Evolutionary conservation across 2,888 invertebrate species (phyloP), one percentile per base, ranked within the genome.

Genomic region (Scaptodrosophila latifasciaeformis): DNA sequence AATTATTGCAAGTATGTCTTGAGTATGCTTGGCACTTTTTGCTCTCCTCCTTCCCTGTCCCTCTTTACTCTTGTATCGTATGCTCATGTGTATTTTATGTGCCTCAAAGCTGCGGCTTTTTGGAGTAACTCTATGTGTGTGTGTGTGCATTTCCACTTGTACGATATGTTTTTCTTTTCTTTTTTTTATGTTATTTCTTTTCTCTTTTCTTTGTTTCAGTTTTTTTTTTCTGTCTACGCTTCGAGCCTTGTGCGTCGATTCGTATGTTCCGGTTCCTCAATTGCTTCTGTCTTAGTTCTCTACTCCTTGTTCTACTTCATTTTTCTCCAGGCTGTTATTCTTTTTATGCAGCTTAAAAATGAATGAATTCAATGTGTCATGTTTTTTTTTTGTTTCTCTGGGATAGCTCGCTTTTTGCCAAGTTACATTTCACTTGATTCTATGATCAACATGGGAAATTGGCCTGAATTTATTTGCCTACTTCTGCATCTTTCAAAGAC

Each of bases 1-100:
- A 74, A 72, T 75, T 74, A 74, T 74, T 75, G 72, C 75, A 75
- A 75, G 72, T 75, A 74, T 74, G 72, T 75, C 72, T 74, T 74
- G 75, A 74, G 72, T 70, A 75, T 66, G 72, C 72, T 66, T 66
- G 75, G 66, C 70, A 72, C 72, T 75, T 34, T 34, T 34, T 34
- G 12, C 30, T 30, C 30, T 30, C 30, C 30, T 30, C 69, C 65
- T 70, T 66, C 63, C 67, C 59, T 65, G 29, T 61, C 49, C 54
- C 52, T 50, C 29, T 18, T 42, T 27, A 34, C 31, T 34, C 10
- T 12, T 40, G 40, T 19, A 21, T 10, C 21, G 9, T 58, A 63
- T 64, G 5, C 12, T 29, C n/a, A 3, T 17, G 19, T 53, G 52
- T 17, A 15, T 18, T 21, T 27, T 39, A 31, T 15, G 45, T 21